These are phyloP conservation scores for Aricia agestis DNA, from an alignment of 1,140 invertebrate species.

Conservation along the genomic window DNA sequence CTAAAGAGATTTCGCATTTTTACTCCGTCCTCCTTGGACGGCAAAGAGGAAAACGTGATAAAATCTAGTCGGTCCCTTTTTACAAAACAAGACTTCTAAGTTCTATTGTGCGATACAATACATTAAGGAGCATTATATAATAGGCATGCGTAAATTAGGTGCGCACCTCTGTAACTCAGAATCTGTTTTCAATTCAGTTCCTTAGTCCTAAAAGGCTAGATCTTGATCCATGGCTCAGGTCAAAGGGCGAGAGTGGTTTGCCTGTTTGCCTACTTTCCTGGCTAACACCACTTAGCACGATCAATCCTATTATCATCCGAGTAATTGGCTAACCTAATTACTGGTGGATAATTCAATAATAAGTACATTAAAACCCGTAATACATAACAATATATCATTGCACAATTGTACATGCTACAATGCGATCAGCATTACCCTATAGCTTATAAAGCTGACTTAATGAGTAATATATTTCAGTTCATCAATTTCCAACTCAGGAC, in stretches of 20 bases:
- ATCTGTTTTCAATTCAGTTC: background rate
- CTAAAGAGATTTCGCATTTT: slow-evolving; percentile 70
- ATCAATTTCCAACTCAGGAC: background rate
- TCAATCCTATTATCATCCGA: background rate
- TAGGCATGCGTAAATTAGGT: background rate
- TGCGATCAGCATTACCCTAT: background rate
- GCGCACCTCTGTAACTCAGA: background rate
- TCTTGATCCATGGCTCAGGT: no score
- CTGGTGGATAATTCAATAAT: background rate
- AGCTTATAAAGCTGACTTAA: background rate
- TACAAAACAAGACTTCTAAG: background rate
- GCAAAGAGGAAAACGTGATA: slow-evolving; percentile 31
- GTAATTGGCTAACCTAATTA: background rate
- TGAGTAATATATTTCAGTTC: background rate
- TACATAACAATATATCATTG: background rate
- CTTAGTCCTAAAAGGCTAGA: background rate
- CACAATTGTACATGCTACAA: background rate
- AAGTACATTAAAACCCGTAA: background rate
- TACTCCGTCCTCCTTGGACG: slow-evolving; percentile 52
- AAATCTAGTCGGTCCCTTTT: slow-evolving; percentile 11
- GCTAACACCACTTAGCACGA: background rate
- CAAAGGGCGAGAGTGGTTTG: no score
- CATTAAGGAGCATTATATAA: background rate
- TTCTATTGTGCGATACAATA: background rate
- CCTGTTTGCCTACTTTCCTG: no score